Percentiles rank a stretch among this genome's conserved stretches.
Conservation (phyloP, 1,140 invertebrate genomes). For the silkworm (Bombyx mori) region ASM3026992v2 NC_085107.1:17969001-17969500, state of each 20-base stretch:
- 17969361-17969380: conserved; percentile 93
- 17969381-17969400: conserved; percentile 92
- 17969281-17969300: conserved; percentile 93
- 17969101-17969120: conserved; percentile 81
- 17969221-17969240: conserved; percentile 85
- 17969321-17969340: conserved; percentile 87
- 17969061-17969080: conserved; percentile 96
- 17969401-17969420: conserved; percentile 89
- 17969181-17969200: conserved; percentile 88
- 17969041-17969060: conserved; percentile 92
- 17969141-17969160: conserved; percentile 92
- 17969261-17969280: conserved; percentile 93
- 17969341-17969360: conserved; percentile 93
- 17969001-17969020: conserved; percentile 97
- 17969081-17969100: conserved; percentile 97
- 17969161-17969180: conserved; percentile 94
- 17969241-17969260: conserved; percentile 92
- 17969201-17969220: conserved; percentile 86
- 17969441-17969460: conserved; percentile 95
- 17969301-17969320: conserved; percentile 86
- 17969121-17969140: conserved; percentile 94
- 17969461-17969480: conserved; percentile 87
- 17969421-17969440: conserved; percentile 90
- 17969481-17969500: conserved; percentile 93
- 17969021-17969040: conserved; percentile 95